Base-by-base conservation (phyloP, 2,888 invertebrate genomes). In the Drosophila lacicola region DNA sequence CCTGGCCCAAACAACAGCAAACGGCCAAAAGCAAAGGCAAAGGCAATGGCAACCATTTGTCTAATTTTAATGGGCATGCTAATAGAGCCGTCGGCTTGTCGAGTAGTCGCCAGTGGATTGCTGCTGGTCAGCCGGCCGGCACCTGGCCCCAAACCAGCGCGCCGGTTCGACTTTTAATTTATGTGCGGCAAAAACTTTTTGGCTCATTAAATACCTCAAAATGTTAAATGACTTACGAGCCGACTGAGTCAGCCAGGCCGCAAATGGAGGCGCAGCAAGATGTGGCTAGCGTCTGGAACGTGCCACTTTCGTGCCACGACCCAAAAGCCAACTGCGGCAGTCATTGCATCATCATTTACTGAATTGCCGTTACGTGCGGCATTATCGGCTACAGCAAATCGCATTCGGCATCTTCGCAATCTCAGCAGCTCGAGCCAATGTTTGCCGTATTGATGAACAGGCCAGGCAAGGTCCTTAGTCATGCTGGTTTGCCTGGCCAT, bases 1-100 rank as follows among this genome's bases (percentile, higher is more conserved):
- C 45, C 69, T 60, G 54, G 67, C 53, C 79, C 54, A 73, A 72
- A 80, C 76, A 73, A 53, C 17, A 9, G 25, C 37, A 45, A 17
- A 13, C 74, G 36, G 17, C 17, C 14, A 41, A 49, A 34, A 8
- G 29, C 29, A 29, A 8, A 29, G 8, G 8, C 29, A 29, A 29
- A 17, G 78, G 75, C 79, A 81, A 73, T 70, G 70, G 88, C 85
- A 71, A 80, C 89, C 86, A 87, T 87, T 87, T 87, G 86, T 87
- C 86, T 87, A 87, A 88, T 88, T 86, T 88, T 89, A 87, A 89
- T 87, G 89, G 89, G 75, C 88, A 89, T 88, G 89, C 89, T 87
- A 89, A 89, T 87, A 89, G 89, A 87, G 88, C 77, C 85, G 77
- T 86, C 77, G 76, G 74, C 82, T 71, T 67, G 70, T 58, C 68